These are phyloP conservation scores for Pogonus chalceus DNA, from an alignment of 1,140 invertebrate species.

Conservation along the genomic window DNA sequence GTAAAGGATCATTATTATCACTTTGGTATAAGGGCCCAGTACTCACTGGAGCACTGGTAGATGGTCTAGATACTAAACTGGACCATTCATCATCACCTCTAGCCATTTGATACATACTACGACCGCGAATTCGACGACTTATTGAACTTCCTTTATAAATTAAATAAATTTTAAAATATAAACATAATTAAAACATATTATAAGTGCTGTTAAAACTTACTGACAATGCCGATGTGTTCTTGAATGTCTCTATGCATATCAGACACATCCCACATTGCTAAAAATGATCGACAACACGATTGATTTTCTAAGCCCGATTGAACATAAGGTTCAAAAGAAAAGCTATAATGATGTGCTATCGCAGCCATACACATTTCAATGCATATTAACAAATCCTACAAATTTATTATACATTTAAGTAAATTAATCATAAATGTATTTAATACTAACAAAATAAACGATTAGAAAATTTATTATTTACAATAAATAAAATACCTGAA, in stretches of 20 bases:
- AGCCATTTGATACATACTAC: constrained; percentile 57
- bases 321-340: constrained; percentile 81
- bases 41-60: constrained; percentile 16
- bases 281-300: constrained; percentile 49
- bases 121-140: constrained; percentile 59
- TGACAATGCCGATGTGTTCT: constrained; percentile 82
- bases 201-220: constrained; percentile 39
- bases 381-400: constrained; percentile 88
- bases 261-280: constrained; percentile 89
- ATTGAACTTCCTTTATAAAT: constrained; percentile 45
- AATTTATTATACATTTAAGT: constrained; percentile 25
- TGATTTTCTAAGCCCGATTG: constrained; percentile 38
- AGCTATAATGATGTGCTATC: constrained; percentile 89
- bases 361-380: constrained; percentile 97
- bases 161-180: neutral
- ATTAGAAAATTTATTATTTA: neutral
- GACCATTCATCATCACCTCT: constrained; percentile 43
- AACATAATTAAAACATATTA: neutral
- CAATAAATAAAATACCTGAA: constrained; percentile 53
- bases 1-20: constrained; percentile 16
- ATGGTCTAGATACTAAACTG: constrained; percentile 16
- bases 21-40: constrained; percentile 17
- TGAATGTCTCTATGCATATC: constrained; percentile 86
- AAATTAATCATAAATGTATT: too few relatives aligned
- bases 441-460: neutral